Evolutionary conservation across 2,113 vertebrate genomes (phyloP), one percentile per base, ranked within the genome.

Genomic region (Chloropsis cyanopogon): DNA sequence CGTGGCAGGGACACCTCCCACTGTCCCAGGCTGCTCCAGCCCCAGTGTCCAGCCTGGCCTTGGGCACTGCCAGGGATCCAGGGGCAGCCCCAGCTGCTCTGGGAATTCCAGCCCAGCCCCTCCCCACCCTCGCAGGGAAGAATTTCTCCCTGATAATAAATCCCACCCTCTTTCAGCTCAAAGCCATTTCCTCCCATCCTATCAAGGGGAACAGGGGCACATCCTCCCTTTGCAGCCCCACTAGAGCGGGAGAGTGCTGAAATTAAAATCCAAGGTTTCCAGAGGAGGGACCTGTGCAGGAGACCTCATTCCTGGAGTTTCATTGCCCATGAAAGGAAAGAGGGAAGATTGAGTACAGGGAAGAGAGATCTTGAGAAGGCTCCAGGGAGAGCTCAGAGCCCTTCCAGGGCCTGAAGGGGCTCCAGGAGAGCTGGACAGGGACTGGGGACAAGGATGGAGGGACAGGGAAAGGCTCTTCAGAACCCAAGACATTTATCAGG

Each of bases 151-250:
- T 16, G 35, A 11, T 35, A 25, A 2, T 42, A 13, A 29, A 41
- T 39, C 33, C 33, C 41, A 37, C 12, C 3, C 14, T 59, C 23
- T 25, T 13, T 15, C 39, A 13, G 37, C 37, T 18, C 50, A 13
- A 54, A 79, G 41, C 28, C 41, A 14, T 63, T 87, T 35, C 9
- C 29, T 14, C 15, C 28, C 7, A 2, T 25, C 29, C 49, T 21
- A 0, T 31, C 1, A 3, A 18, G 49, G 28, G 6, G 12, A 77
- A 11, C 1, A 26, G 33, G 5, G 14, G 10, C 23, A 52, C 54
- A 26, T 11, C 25, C 47, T 76, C 52, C 22, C 24, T 92, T 12
- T 65, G 14, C 23, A 52, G 13, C 41, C 33, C 47, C 42, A 59
- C 5, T 61, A 33, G 6, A 31, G 26, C 5, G 5, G 69, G 24